phyloP scores from a whole-genome alignment of 2,113 vertebrate species.

The Rhipidura dahli region DNA sequence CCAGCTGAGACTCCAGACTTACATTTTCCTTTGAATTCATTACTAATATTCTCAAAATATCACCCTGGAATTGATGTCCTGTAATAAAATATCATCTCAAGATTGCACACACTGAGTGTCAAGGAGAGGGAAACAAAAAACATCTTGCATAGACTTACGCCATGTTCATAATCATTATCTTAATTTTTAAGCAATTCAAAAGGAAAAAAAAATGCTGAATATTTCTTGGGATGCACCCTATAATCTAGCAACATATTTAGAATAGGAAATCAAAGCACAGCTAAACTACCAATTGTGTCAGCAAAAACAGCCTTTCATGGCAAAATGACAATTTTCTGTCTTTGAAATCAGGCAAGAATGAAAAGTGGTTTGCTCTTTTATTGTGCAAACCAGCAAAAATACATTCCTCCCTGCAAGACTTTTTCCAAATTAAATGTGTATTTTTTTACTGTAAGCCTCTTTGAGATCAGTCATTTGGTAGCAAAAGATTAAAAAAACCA shows the following conservation, averaged over 20 bases:
- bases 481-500: background rate
- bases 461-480: constrained; percentile 11
- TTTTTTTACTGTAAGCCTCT: background rate
- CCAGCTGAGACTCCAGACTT: background rate
- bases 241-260: constrained; percentile 69
- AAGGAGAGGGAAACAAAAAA: background rate
- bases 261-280: constrained; percentile 54
- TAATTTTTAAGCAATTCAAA: constrained; percentile 59
- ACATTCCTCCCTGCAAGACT: background rate
- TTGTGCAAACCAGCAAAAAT: constrained; percentile 57
- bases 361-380: constrained; percentile 58
- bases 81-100: background rate
- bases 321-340: constrained; percentile 57
- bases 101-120: background rate
- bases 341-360: constrained; percentile 54
- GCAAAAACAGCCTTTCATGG: constrained; percentile 62
- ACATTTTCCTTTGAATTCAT: background rate
- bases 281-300: constrained; percentile 53
- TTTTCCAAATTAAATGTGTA: constrained; percentile 7
- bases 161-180: constrained; percentile 29
- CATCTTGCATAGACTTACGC: background rate
- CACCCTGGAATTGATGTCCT: background rate
- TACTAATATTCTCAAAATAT: constrained; percentile 5
- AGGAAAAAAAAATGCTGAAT: constrained; percentile 35
- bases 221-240: constrained; percentile 52